A percentile compares a stretch with the other conserved stretches of the same genome.
These are phyloP conservation scores for Peromyscus attwateri DNA, from an alignment of 2,797 vertebrate species.

Conservation along the genomic window DNA sequence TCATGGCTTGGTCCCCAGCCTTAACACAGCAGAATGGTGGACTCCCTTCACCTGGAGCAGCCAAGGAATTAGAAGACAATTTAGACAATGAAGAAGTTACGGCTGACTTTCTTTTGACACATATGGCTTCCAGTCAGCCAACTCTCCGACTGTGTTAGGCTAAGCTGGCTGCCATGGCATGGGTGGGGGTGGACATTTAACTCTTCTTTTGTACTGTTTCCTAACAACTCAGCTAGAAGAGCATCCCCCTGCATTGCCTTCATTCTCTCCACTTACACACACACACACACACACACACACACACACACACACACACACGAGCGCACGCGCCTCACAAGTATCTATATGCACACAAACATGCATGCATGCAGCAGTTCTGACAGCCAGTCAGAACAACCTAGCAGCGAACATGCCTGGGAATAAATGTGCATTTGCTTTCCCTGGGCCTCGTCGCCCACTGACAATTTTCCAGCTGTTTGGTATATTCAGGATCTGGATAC, in stretches of 20 bases:
- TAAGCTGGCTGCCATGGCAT: rapidly evolving
- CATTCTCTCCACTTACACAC: neutral
- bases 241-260: neutral
- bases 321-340: neutral
- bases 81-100: neutral
- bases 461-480: neutral
- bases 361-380: neutral
- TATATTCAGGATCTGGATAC: neutral
- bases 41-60: neutral
- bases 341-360: rapidly evolving
- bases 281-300: too few relatives aligned
- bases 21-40: neutral
- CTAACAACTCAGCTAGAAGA: rapidly evolving
- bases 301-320: too few relatives aligned
- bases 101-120: rapidly evolving
- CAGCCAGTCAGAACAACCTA: neutral
- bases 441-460: neutral
- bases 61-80: neutral
- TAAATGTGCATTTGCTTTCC: too few relatives aligned
- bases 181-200: rapidly evolving
- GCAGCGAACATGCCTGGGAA: neutral
- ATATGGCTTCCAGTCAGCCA: too few relatives aligned
- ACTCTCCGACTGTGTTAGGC: rapidly evolving
- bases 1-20: neutral
- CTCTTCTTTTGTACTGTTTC: neutral